Evolutionary conservation across 2,888 invertebrate genomes (phyloP), one percentile per base, ranked within the genome.

Genomic region (Tinea pellionella): DNA sequence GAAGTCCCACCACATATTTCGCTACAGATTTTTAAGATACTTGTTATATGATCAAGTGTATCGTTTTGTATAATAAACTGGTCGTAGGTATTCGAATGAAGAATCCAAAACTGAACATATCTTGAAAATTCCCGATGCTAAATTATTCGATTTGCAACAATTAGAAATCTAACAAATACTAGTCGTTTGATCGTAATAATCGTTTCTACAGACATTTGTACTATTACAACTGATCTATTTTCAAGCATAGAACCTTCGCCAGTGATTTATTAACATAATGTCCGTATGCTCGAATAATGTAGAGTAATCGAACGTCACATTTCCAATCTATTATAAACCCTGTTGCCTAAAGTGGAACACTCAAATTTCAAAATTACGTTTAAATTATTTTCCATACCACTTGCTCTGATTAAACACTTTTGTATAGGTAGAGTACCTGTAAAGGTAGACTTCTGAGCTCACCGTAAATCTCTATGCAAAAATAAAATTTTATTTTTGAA

Each of bases 331-430:
- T n/a, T 47, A 47, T 16, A 47, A 6, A 15, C 47, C 47, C n/a
- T 47, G 47, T 47, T 47, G 13, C 47, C 8, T 16, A 8, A 15
- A 47, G 6, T 13, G n/a, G 16, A 47, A n/a, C 47, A 15, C 8
- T 47, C 47, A 41, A 41, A 41, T 4, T 41, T 41, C 41, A 16
- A 24, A 53, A 53, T 53, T 24, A 19, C 16, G 18, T 53, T 18
- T 12, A 53, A 53, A 53, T 53, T 18, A 53, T 53, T 47, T 47
- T 53, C 53, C 53, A 24, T 24, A 24, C 24, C 53, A 53, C 24
- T 53, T 53, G 53, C 53, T 12, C n/a, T 53, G 53, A 53, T 53
- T 53, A 53, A 24, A 53, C 3, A 24, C 53, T 18, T 47, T 47
- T 15, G 53, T 24, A 53, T 18, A 53, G 53, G 53, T 53, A 53